These are phyloP conservation scores for Athene noctua DNA, from an alignment of 2,113 vertebrate species.

Conservation along the genomic window DNA sequence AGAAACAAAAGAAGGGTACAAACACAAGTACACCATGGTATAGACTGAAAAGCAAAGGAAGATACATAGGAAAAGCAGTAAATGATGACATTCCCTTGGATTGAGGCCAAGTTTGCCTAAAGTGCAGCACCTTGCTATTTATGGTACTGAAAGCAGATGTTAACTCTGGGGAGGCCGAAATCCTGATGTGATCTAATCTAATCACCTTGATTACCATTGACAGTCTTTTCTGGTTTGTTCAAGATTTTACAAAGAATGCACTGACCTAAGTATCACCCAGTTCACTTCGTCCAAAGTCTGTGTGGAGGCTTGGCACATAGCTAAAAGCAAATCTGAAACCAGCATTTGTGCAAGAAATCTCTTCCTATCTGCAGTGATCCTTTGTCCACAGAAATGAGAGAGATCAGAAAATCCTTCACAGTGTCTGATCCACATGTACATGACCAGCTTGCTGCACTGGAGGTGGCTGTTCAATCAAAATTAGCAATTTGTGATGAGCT, in stretches of 20 bases:
- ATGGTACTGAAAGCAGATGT: slow-evolving; percentile 28
- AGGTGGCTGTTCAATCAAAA: neutral
- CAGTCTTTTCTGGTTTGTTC: slow-evolving; percentile 2
- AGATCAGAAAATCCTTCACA: neutral
- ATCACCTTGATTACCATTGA: neutral
- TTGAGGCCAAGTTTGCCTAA: neutral
- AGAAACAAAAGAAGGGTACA: slow-evolving; percentile 35
- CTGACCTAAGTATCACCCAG: neutral
- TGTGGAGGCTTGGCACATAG: neutral
- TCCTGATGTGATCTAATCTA: slow-evolving; percentile 25
- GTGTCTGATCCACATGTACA: neutral
- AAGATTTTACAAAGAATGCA: slow-evolving; percentile 16
- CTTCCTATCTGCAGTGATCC: neutral
- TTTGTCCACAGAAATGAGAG: neutral
- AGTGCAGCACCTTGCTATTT: slow-evolving; percentile 23
- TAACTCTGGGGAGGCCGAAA: slow-evolving; percentile 22
- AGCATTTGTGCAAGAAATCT: neutral
- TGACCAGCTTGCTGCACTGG: neutral
- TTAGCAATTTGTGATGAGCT: neutral
- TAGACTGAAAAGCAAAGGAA: slow-evolving; percentile 12
- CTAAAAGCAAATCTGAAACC: neutral
- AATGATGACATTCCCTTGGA: slow-evolving; percentile 6
- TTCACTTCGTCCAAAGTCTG: neutral
- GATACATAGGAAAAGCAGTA: neutral
- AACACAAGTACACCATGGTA: neutral